Percentiles rank a stretch among this genome's conserved stretches.
Evolutionary conservation across 2,888 invertebrate genomes (phyloP).

Genomic region (Pegoplata infirma): DNA sequence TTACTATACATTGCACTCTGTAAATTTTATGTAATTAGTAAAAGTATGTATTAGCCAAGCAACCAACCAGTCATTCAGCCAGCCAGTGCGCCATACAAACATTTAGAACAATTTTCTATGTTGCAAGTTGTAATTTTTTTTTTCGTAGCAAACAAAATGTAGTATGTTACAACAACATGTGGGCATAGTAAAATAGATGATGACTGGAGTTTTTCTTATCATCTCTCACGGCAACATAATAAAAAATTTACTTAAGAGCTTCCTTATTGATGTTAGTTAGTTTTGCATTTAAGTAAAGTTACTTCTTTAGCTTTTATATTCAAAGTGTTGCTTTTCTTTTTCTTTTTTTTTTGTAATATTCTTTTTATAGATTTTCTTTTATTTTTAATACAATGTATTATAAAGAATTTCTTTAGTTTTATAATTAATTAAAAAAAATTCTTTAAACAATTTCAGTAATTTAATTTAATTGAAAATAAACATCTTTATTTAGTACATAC

Average conservation of each 20-base stretch:
- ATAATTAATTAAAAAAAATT: background rate
- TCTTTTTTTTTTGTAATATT: background rate
- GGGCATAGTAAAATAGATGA: constrained; percentile 49
- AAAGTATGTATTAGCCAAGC: constrained; percentile 55
- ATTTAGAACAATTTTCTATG: background rate
- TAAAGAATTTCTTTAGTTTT: background rate
- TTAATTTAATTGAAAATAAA: no score
- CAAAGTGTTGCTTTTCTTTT: constrained; percentile 21
- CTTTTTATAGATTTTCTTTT: background rate
- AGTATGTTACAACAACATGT: constrained; percentile 32
- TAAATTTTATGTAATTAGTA: constrained; percentile 62
- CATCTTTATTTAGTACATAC: no score
- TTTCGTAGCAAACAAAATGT: no score
- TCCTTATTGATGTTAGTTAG: constrained; percentile 43
- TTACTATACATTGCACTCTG: constrained; percentile 45
- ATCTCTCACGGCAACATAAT: constrained; percentile 48
- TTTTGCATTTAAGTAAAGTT: constrained; percentile 43
- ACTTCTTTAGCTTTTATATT: constrained; percentile 18
- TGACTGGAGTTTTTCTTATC: constrained; percentile 51
- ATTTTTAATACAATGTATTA: background rate
- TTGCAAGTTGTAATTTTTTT: no score
- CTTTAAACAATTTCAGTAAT: no score
- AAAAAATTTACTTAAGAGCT: constrained; percentile 43
- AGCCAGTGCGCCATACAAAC: constrained; percentile 41
- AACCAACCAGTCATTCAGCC: constrained; percentile 16